Evolutionary conservation across 2,888 invertebrate genomes (phyloP).

Genomic region (Catocala nupta): DNA sequence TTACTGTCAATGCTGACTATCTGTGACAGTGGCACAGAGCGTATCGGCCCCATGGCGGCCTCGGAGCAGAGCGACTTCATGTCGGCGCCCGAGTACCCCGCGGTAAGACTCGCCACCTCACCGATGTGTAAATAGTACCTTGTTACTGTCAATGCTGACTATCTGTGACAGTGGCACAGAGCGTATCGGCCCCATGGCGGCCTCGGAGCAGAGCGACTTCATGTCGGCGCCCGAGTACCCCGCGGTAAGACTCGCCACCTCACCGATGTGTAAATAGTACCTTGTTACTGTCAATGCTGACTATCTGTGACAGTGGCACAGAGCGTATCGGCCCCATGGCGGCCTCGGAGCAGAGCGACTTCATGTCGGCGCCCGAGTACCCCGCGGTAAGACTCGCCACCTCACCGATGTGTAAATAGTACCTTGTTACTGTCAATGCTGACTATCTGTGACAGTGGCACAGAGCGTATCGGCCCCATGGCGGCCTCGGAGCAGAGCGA

Average conservation of each 20-base stretch:
- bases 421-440: slow-evolving; percentile 89
- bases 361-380: slow-evolving; percentile 98
- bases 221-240: slow-evolving; percentile 99
- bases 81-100: slow-evolving; percentile 98
- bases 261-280: slow-evolving; percentile 74
- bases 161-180: slow-evolving; percentile 90
- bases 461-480: slow-evolving; percentile 96
- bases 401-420: slow-evolving; percentile 62
- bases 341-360: slow-evolving; percentile 97
- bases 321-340: slow-evolving; percentile 97
- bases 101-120: slow-evolving; percentile 90
- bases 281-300: slow-evolving; percentile 88
- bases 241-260: slow-evolving; percentile 91
- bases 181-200: slow-evolving; percentile 97
- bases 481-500: slow-evolving; percentile 98
- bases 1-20: slow-evolving; percentile 89
- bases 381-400: slow-evolving; percentile 93
- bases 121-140: slow-evolving; percentile 80
- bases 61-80: slow-evolving; percentile 97
- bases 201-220: slow-evolving; percentile 96
- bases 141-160: slow-evolving; percentile 88
- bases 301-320: slow-evolving; percentile 89
- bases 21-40: slow-evolving; percentile 90
- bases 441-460: slow-evolving; percentile 89
- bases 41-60: slow-evolving; percentile 98